Percentiles rank a stretch among this genome's conserved stretches.
phyloP scores from a whole-genome alignment of 2,888 invertebrate species.

The Tortrix viridana region DNA sequence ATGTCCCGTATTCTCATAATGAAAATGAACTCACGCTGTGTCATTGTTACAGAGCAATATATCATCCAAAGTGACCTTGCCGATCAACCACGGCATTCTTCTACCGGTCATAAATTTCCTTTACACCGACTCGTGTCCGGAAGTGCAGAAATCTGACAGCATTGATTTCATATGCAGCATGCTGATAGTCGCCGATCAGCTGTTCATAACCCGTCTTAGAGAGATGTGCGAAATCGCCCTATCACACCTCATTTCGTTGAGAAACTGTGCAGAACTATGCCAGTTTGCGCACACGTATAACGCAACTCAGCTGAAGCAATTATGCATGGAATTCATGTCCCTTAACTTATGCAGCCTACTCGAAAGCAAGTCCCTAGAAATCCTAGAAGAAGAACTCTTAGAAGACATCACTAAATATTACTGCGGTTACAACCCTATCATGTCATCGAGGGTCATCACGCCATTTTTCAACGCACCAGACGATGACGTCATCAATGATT shows the following conservation, averaged over 20 bases:
- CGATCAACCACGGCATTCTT: slow-evolving; percentile 85
- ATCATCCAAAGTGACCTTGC: slow-evolving; percentile 81
- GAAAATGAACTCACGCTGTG: neutral
- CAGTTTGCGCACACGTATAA: slow-evolving; percentile 91
- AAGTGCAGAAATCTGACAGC: slow-evolving; percentile 85
- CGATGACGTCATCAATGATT: slow-evolving; percentile 82
- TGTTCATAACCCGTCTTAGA: slow-evolving; percentile 88
- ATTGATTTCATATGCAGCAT: slow-evolving; percentile 90
- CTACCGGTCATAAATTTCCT: slow-evolving; percentile 89
- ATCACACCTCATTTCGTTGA: slow-evolving; percentile 86
- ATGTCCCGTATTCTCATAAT: too few species aligned
- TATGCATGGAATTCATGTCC: slow-evolving; percentile 91
- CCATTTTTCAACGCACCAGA: slow-evolving; percentile 86
- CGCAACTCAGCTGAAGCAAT: slow-evolving; percentile 87
- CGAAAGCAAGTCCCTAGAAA: slow-evolving; percentile 87
- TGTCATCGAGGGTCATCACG: slow-evolving; percentile 87
- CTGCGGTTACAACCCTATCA: slow-evolving; percentile 82
- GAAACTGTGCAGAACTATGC: slow-evolving; percentile 90
- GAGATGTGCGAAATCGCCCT: slow-evolving; percentile 89
- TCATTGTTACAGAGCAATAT: slow-evolving; percentile 76
- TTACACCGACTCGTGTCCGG: slow-evolving; percentile 88
- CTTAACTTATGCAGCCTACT: slow-evolving; percentile 89
- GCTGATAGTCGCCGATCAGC: slow-evolving; percentile 91
- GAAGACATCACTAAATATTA: slow-evolving; percentile 88
- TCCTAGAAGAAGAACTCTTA: slow-evolving; percentile 85